phyloP scores from a whole-genome alignment of 2,113 vertebrate species.

The Brachyhypopomus gauderio region DNA sequence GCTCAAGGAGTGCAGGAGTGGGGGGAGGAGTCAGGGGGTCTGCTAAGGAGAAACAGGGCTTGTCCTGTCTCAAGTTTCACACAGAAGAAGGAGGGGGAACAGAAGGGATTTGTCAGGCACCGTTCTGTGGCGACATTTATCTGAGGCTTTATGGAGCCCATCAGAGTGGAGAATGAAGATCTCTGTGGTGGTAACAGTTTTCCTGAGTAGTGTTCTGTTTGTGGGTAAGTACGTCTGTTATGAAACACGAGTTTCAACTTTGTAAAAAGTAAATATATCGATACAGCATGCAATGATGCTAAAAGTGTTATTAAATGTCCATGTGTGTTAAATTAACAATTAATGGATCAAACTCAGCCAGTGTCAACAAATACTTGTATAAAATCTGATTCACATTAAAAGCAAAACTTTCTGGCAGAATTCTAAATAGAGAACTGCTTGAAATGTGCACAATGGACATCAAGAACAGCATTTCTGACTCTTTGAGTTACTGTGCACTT shows the following conservation, averaged over 20 bases:
- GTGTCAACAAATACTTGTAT: too few relatives aligned
- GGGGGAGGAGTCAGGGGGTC: conserved; percentile 54
- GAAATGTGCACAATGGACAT: too few relatives aligned
- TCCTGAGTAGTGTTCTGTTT: conserved; percentile 69
- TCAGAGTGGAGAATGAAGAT: conserved; percentile 77
- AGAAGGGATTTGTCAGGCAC: conserved; percentile 49
- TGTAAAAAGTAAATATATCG: not conserved
- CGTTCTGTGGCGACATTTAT: conserved; percentile 61
- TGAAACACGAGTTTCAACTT: not conserved
- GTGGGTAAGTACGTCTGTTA: conserved; percentile 67
- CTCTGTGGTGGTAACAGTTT: conserved; percentile 68
- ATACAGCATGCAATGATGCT: not conserved
- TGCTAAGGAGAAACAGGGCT: conserved; percentile 64
- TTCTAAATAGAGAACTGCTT: too few relatives aligned
- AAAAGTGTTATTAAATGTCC: too few relatives aligned
- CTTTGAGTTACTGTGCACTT: too few relatives aligned
- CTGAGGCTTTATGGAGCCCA: conserved; percentile 71
- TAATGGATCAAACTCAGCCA: too few relatives aligned
- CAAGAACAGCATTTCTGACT: too few relatives aligned
- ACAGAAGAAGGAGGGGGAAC: conserved; percentile 36
- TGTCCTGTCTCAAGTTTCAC: conserved; percentile 75
- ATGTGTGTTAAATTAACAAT: too few relatives aligned
- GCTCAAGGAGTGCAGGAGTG: not conserved
- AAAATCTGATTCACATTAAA: too few relatives aligned
- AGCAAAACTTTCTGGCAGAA: too few relatives aligned